Percentiles rank a stretch among this genome's conserved stretches.
phyloP scores from a whole-genome alignment of 2,888 invertebrate species.

The Macaria liturata region DNA sequence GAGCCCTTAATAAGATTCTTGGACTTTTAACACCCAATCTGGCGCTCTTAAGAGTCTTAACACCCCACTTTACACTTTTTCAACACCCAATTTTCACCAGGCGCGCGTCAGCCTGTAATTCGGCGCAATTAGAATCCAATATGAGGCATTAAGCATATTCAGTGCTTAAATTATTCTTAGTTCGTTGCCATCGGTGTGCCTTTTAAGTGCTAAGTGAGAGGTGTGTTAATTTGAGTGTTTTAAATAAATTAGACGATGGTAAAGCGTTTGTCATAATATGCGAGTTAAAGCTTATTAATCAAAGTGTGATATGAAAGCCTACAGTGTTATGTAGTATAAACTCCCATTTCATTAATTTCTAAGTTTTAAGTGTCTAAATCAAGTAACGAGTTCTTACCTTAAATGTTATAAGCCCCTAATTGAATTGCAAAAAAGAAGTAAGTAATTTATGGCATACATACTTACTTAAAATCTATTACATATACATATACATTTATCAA shows the following conservation, averaged over 20 bases:
- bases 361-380: no score
- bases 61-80: conserved; percentile 37
- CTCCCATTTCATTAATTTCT: no score
- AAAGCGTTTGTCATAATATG: background rate
- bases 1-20: conserved; percentile 37
- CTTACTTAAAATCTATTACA: no score
- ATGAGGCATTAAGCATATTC: conserved; percentile 32
- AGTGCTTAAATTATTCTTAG: conserved; percentile 21
- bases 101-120: conserved; percentile 61
- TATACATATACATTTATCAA: no score
- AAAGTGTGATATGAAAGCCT: no score
- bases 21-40: conserved; percentile 33
- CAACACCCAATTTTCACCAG: conserved; percentile 73
- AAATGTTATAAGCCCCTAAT: no score
- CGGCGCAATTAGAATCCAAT: conserved; percentile 55
- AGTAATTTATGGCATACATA: no score
- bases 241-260: conserved; percentile 14
- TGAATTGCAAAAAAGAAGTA: no score
- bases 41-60: conserved; percentile 28
- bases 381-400: no score
- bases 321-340: no score
- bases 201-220: conserved; percentile 12
- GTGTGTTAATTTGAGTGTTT: conserved; percentile 15
- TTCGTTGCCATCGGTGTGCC: conserved; percentile 27
- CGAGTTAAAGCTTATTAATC: background rate